Conservation (phyloP, 1,140 invertebrate species). For the Atopsyche davidsoni region DNA sequence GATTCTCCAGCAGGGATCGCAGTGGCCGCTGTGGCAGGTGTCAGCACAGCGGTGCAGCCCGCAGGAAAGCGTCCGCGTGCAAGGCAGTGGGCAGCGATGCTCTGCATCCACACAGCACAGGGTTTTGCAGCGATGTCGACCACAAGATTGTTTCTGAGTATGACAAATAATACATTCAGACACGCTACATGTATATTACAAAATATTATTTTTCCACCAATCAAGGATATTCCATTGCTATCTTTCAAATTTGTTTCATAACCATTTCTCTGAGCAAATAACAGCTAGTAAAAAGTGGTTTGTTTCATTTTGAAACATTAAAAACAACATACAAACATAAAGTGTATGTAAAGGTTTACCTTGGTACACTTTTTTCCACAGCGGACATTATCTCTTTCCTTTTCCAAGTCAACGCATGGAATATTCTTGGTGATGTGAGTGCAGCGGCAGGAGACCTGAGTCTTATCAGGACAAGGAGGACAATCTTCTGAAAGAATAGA, state of each 20-base stretch:
- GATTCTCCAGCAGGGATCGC: slow-evolving; percentile 72
- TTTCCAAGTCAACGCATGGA: slow-evolving; percentile 65
- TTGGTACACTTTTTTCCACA: slow-evolving; percentile 88
- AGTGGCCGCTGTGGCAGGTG: slow-evolving; percentile 84
- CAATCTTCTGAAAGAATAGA: slow-evolving; percentile 59
- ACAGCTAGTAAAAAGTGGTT: no score
- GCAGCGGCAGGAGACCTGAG: slow-evolving; percentile 81
- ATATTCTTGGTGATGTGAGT: slow-evolving; percentile 80
- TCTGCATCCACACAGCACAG: slow-evolving; percentile 80
- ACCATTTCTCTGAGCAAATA: no score
- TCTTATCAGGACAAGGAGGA: slow-evolving; percentile 72
- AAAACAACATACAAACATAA: neutral
- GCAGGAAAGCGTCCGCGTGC: slow-evolving; percentile 75
- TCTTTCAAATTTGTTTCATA: no score
- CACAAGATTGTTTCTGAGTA: slow-evolving; percentile 73
- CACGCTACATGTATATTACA: neutral
- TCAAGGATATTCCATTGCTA: slow-evolving; percentile 12
- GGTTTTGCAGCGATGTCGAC: slow-evolving; percentile 83
- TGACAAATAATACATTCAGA: slow-evolving; percentile 26
- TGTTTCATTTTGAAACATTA: neutral
- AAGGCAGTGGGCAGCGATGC: slow-evolving; percentile 79
- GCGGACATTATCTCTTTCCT: slow-evolving; percentile 62
- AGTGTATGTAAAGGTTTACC: slow-evolving; percentile 42
- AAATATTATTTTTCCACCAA: no score
- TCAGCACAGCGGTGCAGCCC: slow-evolving; percentile 83